Evolutionary conservation across 2,113 vertebrate species (phyloP).

Genomic region (Ornithorhynchus anatinus): DNA sequence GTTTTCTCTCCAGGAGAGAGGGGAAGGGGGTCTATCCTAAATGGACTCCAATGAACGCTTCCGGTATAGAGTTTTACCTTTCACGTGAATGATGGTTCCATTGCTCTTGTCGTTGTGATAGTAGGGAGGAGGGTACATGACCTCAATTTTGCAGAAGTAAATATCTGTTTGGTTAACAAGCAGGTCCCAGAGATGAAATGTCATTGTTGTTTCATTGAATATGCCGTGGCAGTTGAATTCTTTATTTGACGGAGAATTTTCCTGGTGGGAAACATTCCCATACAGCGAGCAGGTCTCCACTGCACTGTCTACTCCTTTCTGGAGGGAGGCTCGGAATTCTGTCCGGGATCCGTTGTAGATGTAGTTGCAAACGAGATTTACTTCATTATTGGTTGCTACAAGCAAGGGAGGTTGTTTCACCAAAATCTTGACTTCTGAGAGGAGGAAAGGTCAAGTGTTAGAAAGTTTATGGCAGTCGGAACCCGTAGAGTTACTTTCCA

Average conservation of each 20-base stretch:
- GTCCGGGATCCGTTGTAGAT: constrained; percentile 63
- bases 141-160: constrained; percentile 77
- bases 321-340: constrained; percentile 66
- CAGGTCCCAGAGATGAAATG: constrained; percentile 67
- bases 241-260: constrained; percentile 14
- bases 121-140: constrained; percentile 74
- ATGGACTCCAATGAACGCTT: too few relatives aligned
- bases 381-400: constrained; percentile 43
- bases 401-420: constrained; percentile 65
- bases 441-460: constrained; percentile 27
- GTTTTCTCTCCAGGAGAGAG: too few relatives aligned
- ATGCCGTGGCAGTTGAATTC: constrained; percentile 59
- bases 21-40: too few relatives aligned
- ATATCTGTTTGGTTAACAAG: constrained; percentile 74
- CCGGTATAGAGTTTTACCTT: constrained; percentile 61
- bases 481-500: too few relatives aligned
- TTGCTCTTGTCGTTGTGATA: constrained; percentile 68
- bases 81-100: constrained; percentile 71
- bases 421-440: constrained; percentile 71
- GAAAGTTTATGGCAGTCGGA: too few relatives aligned
- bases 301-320: constrained; percentile 66
- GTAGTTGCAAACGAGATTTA: constrained; percentile 69
- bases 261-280: constrained; percentile 52
- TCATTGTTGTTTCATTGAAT: constrained; percentile 55
- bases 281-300: constrained; percentile 64